Conservation (phyloP, 1,140 invertebrate species). For the Antheraea pernyi region DNA sequence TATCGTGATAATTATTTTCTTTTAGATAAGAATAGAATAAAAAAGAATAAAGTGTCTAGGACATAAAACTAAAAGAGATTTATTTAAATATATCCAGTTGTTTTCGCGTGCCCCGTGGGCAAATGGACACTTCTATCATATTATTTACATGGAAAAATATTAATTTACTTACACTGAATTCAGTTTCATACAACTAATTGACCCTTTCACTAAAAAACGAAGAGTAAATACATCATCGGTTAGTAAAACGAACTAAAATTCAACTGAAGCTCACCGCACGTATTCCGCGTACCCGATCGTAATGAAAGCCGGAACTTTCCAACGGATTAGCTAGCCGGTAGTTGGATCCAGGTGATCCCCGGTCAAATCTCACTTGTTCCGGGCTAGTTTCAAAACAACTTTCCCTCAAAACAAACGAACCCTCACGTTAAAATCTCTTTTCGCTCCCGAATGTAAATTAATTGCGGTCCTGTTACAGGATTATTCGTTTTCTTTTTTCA, state of each 20-base stretch:
- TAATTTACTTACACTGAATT: too few species aligned
- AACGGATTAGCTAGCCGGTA: constrained; percentile 28
- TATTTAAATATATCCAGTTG: too few species aligned
- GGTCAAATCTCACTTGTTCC: constrained; percentile 18
- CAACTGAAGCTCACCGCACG: constrained; percentile 22
- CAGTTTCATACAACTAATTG: neutral
- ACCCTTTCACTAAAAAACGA: neutral
- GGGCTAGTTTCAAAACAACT: constrained; percentile 27
- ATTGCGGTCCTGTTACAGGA: constrained; percentile 20
- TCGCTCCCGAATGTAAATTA: constrained; percentile 27
- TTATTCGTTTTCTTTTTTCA: constrained; percentile 9
- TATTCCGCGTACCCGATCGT: constrained; percentile 19
- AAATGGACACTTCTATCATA: too few species aligned
- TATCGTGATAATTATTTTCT: too few species aligned
- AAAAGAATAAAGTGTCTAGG: too few species aligned
- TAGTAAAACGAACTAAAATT: constrained; percentile 8
- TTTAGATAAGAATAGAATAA: too few species aligned
- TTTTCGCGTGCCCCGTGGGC: too few species aligned
- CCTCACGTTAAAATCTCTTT: constrained; percentile 34
- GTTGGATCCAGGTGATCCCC: constrained; percentile 32
- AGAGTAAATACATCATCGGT: neutral
- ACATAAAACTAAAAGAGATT: too few species aligned
- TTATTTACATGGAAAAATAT: too few species aligned
- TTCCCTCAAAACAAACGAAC: constrained; percentile 27
- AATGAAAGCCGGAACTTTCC: constrained; percentile 37